These are phyloP conservation scores for Rhizoglyphus robini DNA, from an alignment of 1,140 invertebrate species.

Conservation along the genomic window DNA sequence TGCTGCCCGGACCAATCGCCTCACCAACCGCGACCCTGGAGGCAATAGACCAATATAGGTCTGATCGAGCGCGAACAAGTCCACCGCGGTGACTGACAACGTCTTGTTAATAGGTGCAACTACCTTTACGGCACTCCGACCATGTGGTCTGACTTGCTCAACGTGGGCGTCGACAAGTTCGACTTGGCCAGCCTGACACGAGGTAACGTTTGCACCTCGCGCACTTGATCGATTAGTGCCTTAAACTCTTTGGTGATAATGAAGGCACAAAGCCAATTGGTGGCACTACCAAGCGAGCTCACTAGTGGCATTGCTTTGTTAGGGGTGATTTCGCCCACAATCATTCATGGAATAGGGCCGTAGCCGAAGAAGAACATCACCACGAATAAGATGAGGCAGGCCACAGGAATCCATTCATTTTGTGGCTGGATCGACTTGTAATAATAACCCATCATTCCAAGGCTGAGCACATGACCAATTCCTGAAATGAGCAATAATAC, in stretches of 20 bases:
- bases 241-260: constrained; percentile 74
- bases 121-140: constrained; percentile 81
- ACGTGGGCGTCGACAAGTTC: constrained; percentile 32
- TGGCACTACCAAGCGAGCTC: constrained; percentile 64
- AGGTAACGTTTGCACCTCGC: constrained; percentile 35
- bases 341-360: constrained; percentile 67
- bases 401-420: constrained; percentile 40
- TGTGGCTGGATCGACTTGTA: not conserved
- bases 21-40: constrained; percentile 51
- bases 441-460: constrained; percentile 46
- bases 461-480: constrained; percentile 38
- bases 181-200: constrained; percentile 38
- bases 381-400: constrained; percentile 43
- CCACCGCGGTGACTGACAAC: too few relatives aligned
- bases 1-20: constrained; percentile 53
- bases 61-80: too few relatives aligned
- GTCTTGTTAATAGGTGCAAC: constrained; percentile 46
- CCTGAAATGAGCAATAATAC: constrained; percentile 62
- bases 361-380: constrained; percentile 51
- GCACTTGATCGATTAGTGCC: constrained; percentile 46
- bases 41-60: constrained; percentile 54
- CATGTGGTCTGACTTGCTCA: constrained; percentile 79
- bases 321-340: constrained; percentile 47
- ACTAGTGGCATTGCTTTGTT: not conserved
- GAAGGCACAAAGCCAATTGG: constrained; percentile 81